phyloP scores from a whole-genome alignment of 2,113 vertebrate species.

The Aegotheles bennettii region DNA sequence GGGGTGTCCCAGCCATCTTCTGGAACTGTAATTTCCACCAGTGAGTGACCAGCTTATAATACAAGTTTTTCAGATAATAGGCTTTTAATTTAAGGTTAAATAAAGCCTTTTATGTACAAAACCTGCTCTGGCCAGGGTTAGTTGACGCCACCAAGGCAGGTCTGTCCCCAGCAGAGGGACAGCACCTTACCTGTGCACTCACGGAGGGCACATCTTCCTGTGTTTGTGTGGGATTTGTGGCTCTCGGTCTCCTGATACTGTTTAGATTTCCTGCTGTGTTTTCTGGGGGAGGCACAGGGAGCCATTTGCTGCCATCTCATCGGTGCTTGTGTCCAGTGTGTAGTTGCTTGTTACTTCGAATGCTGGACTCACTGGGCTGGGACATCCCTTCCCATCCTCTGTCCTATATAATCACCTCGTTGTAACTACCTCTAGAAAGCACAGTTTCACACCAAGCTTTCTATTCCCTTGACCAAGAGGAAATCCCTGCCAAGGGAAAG shows the following conservation, averaged over 20 bases:
- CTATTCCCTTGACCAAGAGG: neutral
- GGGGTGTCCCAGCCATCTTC: neutral
- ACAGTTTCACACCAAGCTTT: neutral
- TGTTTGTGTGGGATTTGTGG: neutral
- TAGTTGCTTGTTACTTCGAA: neutral
- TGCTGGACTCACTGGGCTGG: neutral
- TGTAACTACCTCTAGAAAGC: neutral
- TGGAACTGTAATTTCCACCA: neutral
- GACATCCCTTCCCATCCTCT: neutral
- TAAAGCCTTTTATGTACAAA: neutral
- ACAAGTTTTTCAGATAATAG: neutral
- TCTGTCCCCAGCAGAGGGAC: neutral
- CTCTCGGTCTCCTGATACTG: neutral
- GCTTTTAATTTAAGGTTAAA: neutral
- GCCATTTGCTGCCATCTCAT: accelerated
- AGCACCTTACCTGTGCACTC: accelerated
- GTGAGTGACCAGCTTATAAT: neutral
- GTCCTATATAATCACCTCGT: neutral
- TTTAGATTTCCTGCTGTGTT: neutral
- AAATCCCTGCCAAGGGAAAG: neutral
- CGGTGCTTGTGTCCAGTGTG: neutral
- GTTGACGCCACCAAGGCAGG: neutral
- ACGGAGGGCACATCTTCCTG: neutral
- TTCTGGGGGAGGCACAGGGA: neutral
- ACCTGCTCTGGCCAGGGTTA: neutral